These are phyloP conservation scores for Mandrillus leucophaeus DNA, from an alignment of 2,113 vertebrate species.

Conservation along the genomic window DNA sequence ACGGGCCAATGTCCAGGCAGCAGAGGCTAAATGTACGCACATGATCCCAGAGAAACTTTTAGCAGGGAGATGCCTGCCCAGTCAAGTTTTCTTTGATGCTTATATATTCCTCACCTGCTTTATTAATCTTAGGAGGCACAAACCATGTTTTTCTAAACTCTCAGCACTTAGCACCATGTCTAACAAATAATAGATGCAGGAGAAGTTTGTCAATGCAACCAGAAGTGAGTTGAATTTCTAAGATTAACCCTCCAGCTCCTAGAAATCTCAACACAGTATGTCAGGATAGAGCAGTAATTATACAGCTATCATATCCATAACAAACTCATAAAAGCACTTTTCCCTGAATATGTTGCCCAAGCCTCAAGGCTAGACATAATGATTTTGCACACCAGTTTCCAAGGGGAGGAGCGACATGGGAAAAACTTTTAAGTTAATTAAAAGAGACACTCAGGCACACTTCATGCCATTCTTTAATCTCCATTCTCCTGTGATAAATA, in stretches of 20 bases:
- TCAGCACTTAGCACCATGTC: background rate
- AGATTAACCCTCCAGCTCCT: background rate
- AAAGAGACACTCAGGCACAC: conserved; percentile 64
- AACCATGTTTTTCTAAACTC: background rate
- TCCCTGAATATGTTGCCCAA: background rate
- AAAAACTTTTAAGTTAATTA: conserved; percentile 64
- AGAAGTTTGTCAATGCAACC: background rate
- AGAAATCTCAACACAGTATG: background rate
- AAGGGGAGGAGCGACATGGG: background rate
- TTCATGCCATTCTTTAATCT: conserved; percentile 60
- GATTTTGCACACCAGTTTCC: background rate
- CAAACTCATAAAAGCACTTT: background rate
- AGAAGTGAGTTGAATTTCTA: background rate
- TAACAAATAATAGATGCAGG: background rate
- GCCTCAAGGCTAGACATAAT: conserved; percentile 2
- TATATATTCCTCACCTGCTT: background rate
- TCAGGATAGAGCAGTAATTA: background rate
- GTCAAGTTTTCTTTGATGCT: background rate
- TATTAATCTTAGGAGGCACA: background rate
- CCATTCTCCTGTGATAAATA: conserved; percentile 54
- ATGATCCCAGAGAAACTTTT: background rate
- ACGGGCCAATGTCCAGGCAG: background rate
- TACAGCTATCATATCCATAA: background rate
- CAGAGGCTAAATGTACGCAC: background rate
- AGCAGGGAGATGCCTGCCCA: background rate